Evolutionary conservation across 2,888 invertebrate genomes (phyloP).

Genomic region (Frankliniella intonsa): DNA sequence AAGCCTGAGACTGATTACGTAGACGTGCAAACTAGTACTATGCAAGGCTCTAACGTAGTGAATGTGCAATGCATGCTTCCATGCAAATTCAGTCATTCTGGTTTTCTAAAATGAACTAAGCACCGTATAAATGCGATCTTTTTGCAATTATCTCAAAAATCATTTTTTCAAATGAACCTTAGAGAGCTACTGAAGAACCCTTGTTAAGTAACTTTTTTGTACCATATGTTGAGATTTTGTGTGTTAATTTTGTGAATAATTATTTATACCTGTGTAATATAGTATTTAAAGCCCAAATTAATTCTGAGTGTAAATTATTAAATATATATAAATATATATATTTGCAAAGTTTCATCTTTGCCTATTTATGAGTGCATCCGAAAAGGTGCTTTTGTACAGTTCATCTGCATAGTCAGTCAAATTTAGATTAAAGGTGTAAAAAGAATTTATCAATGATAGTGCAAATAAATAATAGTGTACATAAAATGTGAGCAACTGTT

Average conservation of each 20-base stretch:
- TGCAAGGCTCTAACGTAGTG: constrained; percentile 8
- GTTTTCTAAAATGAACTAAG: neutral
- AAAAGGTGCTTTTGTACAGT: neutral
- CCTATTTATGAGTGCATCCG: neutral
- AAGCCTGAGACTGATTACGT: constrained; percentile 17
- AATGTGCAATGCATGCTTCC: neutral
- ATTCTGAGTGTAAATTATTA: constrained; percentile 21
- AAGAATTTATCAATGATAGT: constrained; percentile 3
- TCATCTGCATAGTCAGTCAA: constrained; percentile 22
- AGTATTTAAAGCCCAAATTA: constrained; percentile 15
- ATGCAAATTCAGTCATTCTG: neutral
- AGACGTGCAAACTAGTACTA: constrained; percentile 15
- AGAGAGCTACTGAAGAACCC: neutral
- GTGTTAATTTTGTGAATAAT: constrained; percentile 22
- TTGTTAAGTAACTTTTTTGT: neutral
- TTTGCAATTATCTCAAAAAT: neutral
- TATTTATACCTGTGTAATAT: constrained; percentile 3
- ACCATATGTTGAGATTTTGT: neutral
- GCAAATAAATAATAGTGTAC: constrained; percentile 8
- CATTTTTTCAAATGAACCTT: no score
- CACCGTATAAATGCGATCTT: neutral
- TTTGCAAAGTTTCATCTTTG: neutral
- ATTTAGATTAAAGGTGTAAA: neutral
- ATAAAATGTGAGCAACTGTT: neutral
- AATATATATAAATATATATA: neutral